A percentile compares a stretch with the other conserved stretches of the same genome.
phyloP scores from a whole-genome alignment of 2,797 vertebrate species.

The Cynopterus sphinx region DNA sequence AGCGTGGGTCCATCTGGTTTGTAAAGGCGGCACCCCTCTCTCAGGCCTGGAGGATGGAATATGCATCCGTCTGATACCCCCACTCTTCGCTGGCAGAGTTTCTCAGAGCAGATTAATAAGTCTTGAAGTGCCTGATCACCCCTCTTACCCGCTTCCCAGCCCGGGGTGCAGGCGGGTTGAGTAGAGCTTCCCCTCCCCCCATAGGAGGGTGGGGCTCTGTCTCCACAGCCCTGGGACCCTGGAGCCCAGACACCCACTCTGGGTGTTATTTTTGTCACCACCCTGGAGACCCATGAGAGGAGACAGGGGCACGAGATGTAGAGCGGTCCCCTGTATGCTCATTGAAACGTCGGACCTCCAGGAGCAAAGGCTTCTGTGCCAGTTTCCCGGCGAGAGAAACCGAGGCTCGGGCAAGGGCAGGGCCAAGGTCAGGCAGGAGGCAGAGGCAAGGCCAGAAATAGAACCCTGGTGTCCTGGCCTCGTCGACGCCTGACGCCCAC shows the following conservation, averaged over 20 bases:
- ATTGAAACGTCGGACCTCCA: background rate
- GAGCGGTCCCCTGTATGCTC: background rate
- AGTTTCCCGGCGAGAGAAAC: conserved; percentile 69
- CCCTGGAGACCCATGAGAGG: background rate
- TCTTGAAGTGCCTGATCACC: background rate
- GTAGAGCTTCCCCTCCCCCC: background rate
- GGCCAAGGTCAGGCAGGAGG: conserved; percentile 48
- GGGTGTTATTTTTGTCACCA: conserved; percentile 7
- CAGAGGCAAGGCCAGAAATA: conserved; percentile 68
- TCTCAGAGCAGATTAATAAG: conserved; percentile 45
- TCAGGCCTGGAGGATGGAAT: conserved; percentile 58
- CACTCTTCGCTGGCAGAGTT: conserved; percentile 44
- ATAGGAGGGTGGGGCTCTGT: background rate
- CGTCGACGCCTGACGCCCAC: conserved; percentile 64
- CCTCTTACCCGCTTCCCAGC: background rate
- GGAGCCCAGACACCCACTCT: background rate
- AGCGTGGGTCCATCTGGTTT: conserved; percentile 1
- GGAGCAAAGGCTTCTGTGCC: background rate
- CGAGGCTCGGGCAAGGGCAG: conserved; percentile 43
- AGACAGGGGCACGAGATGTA: background rate
- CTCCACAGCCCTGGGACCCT: background rate
- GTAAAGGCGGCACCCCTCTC: background rate
- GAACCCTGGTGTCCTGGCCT: conserved; percentile 64
- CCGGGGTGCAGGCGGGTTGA: background rate
- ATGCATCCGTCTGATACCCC: conserved; percentile 49